A percentile compares a stretch with the other conserved stretches of the same genome.
phyloP scores from a whole-genome alignment of 2,797 vertebrate genomes.

The Pelobates cultripes region DNA sequence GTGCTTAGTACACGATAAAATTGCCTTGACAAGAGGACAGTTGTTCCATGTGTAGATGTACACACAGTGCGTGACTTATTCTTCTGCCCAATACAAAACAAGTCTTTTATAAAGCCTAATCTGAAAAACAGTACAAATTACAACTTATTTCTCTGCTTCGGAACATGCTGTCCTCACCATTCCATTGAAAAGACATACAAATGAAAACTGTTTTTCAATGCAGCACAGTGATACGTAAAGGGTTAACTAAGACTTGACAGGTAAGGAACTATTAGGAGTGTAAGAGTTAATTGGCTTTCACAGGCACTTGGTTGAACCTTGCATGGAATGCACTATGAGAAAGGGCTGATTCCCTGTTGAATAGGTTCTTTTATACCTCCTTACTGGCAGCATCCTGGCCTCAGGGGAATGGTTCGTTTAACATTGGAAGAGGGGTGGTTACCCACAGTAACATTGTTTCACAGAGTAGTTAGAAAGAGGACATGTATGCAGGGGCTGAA shows the following conservation, averaged over 20 bases:
- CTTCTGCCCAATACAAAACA: too few species aligned
- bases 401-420: slow-evolving; percentile 52
- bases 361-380: slow-evolving; percentile 55
- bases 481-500: slow-evolving; percentile 12
- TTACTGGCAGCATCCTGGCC: slow-evolving; percentile 48
- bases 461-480: slow-evolving; percentile 7
- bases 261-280: not conserved
- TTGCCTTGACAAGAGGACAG: not conserved
- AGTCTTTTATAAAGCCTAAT: not conserved
- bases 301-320: slow-evolving; percentile 44
- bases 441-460: slow-evolving; percentile 34
- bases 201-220: too few species aligned
- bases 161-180: too few species aligned
- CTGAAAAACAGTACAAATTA: too few species aligned
- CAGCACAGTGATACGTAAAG: not conserved
- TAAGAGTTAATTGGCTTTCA: slow-evolving; percentile 35
- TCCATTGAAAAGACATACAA: too few species aligned
- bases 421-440: slow-evolving; percentile 33
- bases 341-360: slow-evolving; percentile 51
- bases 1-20: not conserved
- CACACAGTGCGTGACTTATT: too few species aligned
- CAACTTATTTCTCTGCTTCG: too few species aligned
- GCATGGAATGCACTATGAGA: slow-evolving; percentile 50
- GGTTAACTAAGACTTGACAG: not conserved
- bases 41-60: not conserved